Base-by-base conservation (phyloP, 2,888 invertebrate species). In the Erpobdella octoculata region DNA sequence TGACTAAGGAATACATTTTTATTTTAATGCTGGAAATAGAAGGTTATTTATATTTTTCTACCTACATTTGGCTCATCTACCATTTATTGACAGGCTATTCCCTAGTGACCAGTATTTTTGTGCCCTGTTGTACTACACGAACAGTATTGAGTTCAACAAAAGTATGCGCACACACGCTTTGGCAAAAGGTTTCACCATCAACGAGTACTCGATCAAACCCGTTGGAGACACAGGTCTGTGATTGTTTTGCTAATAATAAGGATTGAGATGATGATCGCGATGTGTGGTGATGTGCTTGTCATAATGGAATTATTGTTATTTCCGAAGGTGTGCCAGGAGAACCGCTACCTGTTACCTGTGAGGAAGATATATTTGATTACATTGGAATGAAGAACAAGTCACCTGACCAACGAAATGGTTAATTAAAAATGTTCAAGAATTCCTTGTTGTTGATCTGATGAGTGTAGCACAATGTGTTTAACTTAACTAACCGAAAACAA, bases 51-150 rank as follows among this genome's bases (percentile, higher is more conserved):
- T n/a, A n/a, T n/a, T n/a, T n/a, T n/a, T n/a, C n/a, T n/a, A n/a
- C n/a, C n/a, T n/a, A n/a, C n/a, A n/a, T n/a, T n/a, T n/a, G n/a
- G n/a, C n/a, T n/a, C n/a, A n/a, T n/a, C n/a, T n/a, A n/a, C n/a
- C n/a, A n/a, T n/a, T n/a, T n/a, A n/a, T n/a, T n/a, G n/a, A 37
- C 71, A 83, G 90, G 67, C 80, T 90, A 72, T 86, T 88, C 53
- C 89, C 90, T 0, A 82, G 85, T 76, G 89, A 90, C 80, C 90
- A 91, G 79, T 91, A 88, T 81, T 86, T 87, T 79, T 91, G 90
- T 80, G 89, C 89, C 4, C 83, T 89, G 64, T 85, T 91, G 0
- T 90, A 91, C 81, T 91, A 90, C 81, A 91, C 91, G n/a, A 91
- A 91, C 35, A 90, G 90, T 76, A 90, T 90, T 81, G 85, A 89